phyloP scores from a whole-genome alignment of 2,797 vertebrate genomes.

The Spheniscus humboldti region DNA sequence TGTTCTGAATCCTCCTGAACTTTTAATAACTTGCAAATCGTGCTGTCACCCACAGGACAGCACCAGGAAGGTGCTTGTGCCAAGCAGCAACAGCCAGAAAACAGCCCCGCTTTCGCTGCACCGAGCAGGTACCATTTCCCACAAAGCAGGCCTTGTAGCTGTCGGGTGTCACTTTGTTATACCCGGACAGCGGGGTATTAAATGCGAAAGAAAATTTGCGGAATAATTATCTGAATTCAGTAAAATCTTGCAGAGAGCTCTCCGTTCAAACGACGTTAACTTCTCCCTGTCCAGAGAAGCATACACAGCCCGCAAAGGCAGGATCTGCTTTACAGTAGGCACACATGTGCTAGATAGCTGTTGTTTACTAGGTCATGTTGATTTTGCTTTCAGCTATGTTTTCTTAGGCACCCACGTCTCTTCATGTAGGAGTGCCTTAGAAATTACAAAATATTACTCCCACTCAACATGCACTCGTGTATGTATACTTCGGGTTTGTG shows the following conservation, averaged over 20 bases:
- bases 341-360: conserved; percentile 44
- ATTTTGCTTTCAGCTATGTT: conserved; percentile 58
- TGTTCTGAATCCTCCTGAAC: conserved; percentile 35
- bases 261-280: not conserved
- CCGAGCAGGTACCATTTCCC: not conserved
- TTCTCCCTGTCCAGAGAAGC: not conserved
- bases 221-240: not conserved
- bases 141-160: not conserved
- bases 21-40: conserved; percentile 27
- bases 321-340: conserved; percentile 23
- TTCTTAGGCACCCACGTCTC: conserved; percentile 47
- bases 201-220: not conserved
- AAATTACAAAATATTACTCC: conserved; percentile 62
- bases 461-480: conserved; percentile 29
- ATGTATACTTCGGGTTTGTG: conserved; percentile 21
- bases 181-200: not conserved
- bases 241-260: not conserved
- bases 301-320: not conserved
- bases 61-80: not conserved
- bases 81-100: not conserved
- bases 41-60: conserved; percentile 14
- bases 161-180: not conserved
- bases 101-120: not conserved
- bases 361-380: conserved; percentile 57
- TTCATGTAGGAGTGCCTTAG: conserved; percentile 40